Evolutionary conservation across 2,113 vertebrate genomes (phyloP), one percentile per base, ranked within the genome.

Genomic region (Cavia porcellus): DNA sequence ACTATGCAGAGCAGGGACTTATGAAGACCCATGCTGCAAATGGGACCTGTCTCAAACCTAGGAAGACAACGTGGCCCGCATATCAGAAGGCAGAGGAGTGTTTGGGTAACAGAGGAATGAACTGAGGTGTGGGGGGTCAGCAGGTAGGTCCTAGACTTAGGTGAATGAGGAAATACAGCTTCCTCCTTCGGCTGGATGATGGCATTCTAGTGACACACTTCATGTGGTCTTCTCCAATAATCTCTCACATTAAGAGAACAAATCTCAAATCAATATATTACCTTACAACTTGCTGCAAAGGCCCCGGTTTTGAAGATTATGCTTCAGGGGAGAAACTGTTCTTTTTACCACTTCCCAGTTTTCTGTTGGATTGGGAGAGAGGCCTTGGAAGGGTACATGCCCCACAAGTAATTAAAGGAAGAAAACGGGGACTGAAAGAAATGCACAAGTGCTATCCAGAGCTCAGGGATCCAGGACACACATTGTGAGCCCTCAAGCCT

Each of bases 91-190:
- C 38, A 20, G 19, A 52, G 5, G 32, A 14, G 0, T 32, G 7
- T 85, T 81, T 80, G 64, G 22, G 28, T 30, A 32, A 70, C 24
- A n/a, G 59, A 4, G 5, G 64, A 8, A 9, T n/a, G 19, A 38
- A 20, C 52, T 2, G 14, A 13, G 7, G 7, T 4, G 42, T 47
- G 50, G 1, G 12, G 0, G 5, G 38, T 3, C 7, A 35, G 28
- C 19, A 59, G 2, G 1, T 35, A 81, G 42, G 38, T 14, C n/a
- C 52, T 25, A 3, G 13, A 0, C 7, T 25, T 19, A 47, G 32
- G 32, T 10, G 52, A 25, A 17, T 62, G 24, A 38, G 20, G 42
- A 19, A 61, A 22, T 79, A 72, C 25, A 72, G 19, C 19, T n/a
- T 74, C 10, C 25, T 2, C 14, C 68, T 19, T 35, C 24, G 35